phyloP scores from a whole-genome alignment of 92 coral and sea anemone species.

The Galaxea fascicularis region DNA sequence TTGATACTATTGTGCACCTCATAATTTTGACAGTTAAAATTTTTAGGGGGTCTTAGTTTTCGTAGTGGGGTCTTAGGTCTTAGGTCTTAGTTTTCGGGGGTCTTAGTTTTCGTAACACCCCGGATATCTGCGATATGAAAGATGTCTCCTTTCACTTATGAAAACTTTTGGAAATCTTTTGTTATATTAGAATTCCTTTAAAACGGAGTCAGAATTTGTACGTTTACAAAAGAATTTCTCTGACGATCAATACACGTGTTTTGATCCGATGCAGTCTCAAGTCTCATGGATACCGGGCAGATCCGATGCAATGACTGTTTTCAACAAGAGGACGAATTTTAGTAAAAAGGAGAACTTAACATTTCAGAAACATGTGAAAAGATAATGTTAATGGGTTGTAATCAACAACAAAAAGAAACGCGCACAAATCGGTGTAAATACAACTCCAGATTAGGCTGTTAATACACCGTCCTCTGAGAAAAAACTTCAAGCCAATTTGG shows the following conservation, averaged over 20 bases:
- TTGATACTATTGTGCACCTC: too few relatives aligned
- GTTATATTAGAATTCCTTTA: background rate
- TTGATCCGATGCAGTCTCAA: background rate
- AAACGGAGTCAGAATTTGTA: background rate
- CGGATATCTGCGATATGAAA: background rate
- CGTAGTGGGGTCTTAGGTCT: too few relatives aligned
- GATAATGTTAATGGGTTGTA: background rate
- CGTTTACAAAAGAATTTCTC: background rate
- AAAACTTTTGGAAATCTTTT: background rate
- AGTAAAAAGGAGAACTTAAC: background rate
- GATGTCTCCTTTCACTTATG: background rate
- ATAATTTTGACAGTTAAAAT: too few relatives aligned
- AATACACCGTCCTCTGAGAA: background rate
- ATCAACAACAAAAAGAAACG: background rate
- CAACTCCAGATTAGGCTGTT: background rate
- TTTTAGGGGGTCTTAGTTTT: too few relatives aligned
- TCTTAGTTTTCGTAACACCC: too few relatives aligned
- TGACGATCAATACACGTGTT: background rate
- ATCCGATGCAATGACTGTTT: background rate
- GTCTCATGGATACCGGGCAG: background rate
- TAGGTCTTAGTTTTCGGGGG: too few relatives aligned
- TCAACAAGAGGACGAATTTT: background rate
- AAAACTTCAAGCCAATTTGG: background rate
- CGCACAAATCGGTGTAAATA: background rate
- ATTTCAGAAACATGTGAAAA: background rate